Evolutionary conservation across 2,797 vertebrate genomes (phyloP).

Genomic region (Gymnoscopelus microlampas): DNA sequence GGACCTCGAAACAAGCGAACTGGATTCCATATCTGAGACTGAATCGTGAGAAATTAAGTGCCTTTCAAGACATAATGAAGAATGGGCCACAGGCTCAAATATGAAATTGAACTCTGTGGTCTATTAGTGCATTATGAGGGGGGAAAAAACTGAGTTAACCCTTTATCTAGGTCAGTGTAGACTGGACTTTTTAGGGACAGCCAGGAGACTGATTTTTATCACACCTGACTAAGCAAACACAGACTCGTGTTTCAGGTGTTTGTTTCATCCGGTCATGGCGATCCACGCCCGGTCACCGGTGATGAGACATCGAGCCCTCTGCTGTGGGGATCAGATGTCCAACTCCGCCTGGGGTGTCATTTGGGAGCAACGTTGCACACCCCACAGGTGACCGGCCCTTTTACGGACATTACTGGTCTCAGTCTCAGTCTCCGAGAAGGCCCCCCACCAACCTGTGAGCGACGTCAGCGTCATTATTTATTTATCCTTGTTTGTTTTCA

Average conservation of each 20-base stretch:
- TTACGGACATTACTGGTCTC: conserved; percentile 51
- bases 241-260: conserved; percentile 80
- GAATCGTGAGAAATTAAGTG: conserved; percentile 70
- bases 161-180: conserved; percentile 54
- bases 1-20: conserved; percentile 73
- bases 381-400: conserved; percentile 52
- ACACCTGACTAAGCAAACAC: conserved; percentile 71
- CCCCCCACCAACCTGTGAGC: conserved; percentile 22
- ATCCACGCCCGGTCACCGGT: conserved; percentile 54
- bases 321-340: conserved; percentile 72
- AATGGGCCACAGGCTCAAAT: conserved; percentile 9
- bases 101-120: conserved; percentile 26
- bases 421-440: conserved; percentile 50
- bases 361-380: conserved; percentile 47
- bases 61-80: conserved; percentile 9
- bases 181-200: conserved; percentile 40
- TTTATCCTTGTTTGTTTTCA: conserved; percentile 55
- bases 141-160: conserved; percentile 8
- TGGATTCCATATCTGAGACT: conserved; percentile 83
- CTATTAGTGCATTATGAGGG: background rate
- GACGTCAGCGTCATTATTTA: conserved; percentile 56
- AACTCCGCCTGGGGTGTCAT: conserved; percentile 52
- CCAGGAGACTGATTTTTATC: conserved; percentile 65
- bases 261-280: conserved; percentile 69
- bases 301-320: conserved; percentile 48